Evolutionary conservation across 2,797 vertebrate genomes (phyloP), one percentile per base, ranked within the genome.

Genomic region (Thamnophis elegans): DNA sequence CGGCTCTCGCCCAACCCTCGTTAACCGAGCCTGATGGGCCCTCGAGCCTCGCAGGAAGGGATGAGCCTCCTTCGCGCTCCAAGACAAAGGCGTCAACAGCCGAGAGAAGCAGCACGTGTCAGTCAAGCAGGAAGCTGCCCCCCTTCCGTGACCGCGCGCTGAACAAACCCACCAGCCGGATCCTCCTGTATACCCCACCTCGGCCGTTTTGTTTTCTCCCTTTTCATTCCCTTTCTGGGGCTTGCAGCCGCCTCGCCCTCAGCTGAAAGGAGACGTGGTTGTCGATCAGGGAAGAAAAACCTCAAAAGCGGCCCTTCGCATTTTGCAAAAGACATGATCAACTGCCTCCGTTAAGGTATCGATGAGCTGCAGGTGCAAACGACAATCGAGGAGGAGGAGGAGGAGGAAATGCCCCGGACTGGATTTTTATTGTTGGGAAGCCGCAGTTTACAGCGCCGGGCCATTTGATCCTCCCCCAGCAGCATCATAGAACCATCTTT

Each of bases 31-130:
- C 65, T 3, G 22, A 42, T 65, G 25, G 5, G n/a, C 28, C 47
- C 54, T 56, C 47, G 28, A 88, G 4, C 18, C 85, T n/a, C 7
- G 14, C 51, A 8, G 28, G 36, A 36, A 78, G 82, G 28, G 42
- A 51, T 0, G n/a, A 87, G 26, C 78, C 59, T 26, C 36, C 26
- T 12, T 13, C 1, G 2, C 42, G 36, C 56, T 54, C 47, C 89
- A 6, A 93, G 56, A 93, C 92, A 93, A 93, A 93, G 92, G 68
- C 92, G 82, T n/a, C 62, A 54, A 68, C 89, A 28, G 51, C 65
- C 58, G 9, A 10, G 26, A 55, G n/a, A 6, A n/a, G 56, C 86
- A 47, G 92, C 92, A 91, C 92, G 89, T 91, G 92, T 88, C 92
- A 26, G 62, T 10, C 1, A n/a, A 87, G 85, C 62, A 53, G 42